A percentile compares a stretch with the other conserved stretches of the same genome.
Conservation (phyloP, 1,140 invertebrate genomes). For the Orussus abietinus region DNA sequence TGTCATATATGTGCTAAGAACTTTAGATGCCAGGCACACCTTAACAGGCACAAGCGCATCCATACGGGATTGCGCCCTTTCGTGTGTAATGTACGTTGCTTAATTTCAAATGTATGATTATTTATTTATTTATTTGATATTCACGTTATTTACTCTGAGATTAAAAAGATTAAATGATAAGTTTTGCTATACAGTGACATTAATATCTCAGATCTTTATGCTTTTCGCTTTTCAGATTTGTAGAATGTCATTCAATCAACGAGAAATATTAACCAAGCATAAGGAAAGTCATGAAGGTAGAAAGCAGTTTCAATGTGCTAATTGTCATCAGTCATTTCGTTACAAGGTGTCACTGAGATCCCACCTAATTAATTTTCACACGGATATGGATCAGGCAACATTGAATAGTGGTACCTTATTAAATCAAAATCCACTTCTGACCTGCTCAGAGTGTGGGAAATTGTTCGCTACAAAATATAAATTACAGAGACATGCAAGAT, state of each 20-base stretch:
- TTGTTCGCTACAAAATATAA: constrained; percentile 52
- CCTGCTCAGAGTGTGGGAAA: constrained; percentile 49
- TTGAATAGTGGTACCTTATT: constrained; percentile 16
- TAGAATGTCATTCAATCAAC: constrained; percentile 59
- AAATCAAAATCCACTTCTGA: constrained; percentile 23
- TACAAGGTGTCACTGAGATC: constrained; percentile 48
- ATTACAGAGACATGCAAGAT: constrained; percentile 48
- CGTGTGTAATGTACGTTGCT: constrained; percentile 42
- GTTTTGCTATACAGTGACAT: neutral
- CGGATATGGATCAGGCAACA: constrained; percentile 23
- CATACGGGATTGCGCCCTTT: constrained; percentile 45
- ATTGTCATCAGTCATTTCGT: constrained; percentile 54
- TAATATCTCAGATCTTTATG: constrained; percentile 1
- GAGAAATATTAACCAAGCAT: constrained; percentile 56
- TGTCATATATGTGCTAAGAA: constrained; percentile 42
- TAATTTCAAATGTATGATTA: too few species aligned
- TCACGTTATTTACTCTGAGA: constrained; percentile 1
- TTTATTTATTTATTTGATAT: too few species aligned
- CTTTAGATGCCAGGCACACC: constrained; percentile 44
- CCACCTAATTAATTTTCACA: constrained; percentile 47
- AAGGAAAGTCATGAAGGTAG: constrained; percentile 53
- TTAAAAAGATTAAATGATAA: constrained; percentile 3
- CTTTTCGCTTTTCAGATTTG: constrained; percentile 54
- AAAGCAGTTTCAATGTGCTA: constrained; percentile 57
- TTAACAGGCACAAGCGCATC: constrained; percentile 46